A percentile compares a stretch with the other conserved stretches of the same genome.
phyloP scores from a whole-genome alignment of 2,888 invertebrate species.

The Ectobius pallidus region DNA sequence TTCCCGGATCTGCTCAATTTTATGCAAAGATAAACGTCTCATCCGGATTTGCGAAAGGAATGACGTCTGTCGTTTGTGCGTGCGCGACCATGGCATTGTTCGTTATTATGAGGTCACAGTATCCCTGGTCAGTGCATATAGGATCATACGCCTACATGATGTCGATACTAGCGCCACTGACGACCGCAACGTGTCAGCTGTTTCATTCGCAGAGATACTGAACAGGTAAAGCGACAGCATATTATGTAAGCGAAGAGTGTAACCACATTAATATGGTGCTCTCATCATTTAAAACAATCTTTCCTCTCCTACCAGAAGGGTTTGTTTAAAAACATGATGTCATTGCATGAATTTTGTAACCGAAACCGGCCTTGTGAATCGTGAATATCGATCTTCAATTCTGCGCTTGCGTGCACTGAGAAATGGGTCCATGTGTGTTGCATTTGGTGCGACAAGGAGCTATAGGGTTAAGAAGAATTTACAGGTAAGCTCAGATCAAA shows the following conservation, averaged over 20 bases:
- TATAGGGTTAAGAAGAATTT: background rate
- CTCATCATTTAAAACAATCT: too few species aligned
- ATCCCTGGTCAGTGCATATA: background rate
- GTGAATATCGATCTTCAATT: background rate
- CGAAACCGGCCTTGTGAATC: background rate
- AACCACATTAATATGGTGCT: too few species aligned
- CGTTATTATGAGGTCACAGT: background rate
- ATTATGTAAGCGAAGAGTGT: too few species aligned
- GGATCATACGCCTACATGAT: background rate
- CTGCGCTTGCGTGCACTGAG: background rate
- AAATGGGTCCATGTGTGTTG: background rate
- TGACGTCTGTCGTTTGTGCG: background rate
- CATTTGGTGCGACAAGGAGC: background rate
- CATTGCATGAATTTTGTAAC: too few species aligned
- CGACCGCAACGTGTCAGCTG: constrained; percentile 4
- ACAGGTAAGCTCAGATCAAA: background rate
- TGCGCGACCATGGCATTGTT: background rate
- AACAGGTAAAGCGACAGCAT: background rate
- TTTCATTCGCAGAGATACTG: background rate
- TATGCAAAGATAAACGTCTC: background rate
- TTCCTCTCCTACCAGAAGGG: too few species aligned
- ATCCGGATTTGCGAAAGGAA: background rate
- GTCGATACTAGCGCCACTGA: background rate
- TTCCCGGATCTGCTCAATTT: too few species aligned
- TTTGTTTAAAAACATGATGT: too few species aligned